These are phyloP conservation scores for Ameiurus melas DNA, from an alignment of 2,113 vertebrate species.

Conservation along the genomic window DNA sequence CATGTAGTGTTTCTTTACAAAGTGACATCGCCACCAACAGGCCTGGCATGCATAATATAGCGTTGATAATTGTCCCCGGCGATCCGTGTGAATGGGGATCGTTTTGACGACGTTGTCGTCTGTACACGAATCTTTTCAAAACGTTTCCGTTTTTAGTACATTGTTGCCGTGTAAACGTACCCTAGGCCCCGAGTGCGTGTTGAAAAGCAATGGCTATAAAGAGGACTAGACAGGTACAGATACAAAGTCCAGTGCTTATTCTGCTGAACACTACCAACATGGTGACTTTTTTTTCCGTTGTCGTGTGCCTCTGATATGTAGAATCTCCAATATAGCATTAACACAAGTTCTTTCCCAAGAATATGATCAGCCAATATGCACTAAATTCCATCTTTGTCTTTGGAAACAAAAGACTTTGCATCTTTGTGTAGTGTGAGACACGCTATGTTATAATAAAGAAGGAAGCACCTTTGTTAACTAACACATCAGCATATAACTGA, in stretches of 20 bases:
- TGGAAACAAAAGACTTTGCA: not conserved
- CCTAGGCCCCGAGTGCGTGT: not conserved
- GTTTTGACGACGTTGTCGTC: no score
- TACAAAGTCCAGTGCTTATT: not conserved
- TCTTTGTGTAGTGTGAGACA: not conserved
- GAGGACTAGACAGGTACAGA: not conserved
- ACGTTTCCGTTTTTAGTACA: no score
- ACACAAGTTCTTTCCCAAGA: not conserved
- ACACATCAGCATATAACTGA: not conserved
- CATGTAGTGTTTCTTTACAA: no score
- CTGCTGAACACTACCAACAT: not conserved
- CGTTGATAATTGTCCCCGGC: no score
- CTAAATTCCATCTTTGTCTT: not conserved
- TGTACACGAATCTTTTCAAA: no score
- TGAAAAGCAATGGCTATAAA: not conserved
- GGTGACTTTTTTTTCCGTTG: not conserved
- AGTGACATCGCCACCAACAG: no score
- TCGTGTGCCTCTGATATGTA: not conserved
- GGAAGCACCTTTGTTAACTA: not conserved
- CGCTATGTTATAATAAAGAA: not conserved
- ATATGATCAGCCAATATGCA: not conserved
- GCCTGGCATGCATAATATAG: no score
- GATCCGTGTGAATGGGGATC: no score
- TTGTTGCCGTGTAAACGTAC: no score
- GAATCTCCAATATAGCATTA: not conserved